Evolutionary conservation across 2,797 vertebrate species (phyloP).

Genomic region (Vipera ursinii): DNA sequence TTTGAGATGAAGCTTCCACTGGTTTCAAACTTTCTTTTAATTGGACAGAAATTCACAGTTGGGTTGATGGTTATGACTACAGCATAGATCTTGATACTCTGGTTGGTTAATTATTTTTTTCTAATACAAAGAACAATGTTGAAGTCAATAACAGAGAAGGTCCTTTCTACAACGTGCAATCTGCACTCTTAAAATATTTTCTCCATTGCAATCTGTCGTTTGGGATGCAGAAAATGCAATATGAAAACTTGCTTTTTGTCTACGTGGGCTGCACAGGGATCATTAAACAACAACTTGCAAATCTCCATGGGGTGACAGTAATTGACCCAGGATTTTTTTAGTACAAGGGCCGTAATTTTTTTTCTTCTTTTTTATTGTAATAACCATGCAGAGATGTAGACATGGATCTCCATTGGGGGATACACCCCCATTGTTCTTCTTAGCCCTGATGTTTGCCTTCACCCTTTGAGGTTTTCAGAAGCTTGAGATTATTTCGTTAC

Average conservation of each 20-base stretch:
- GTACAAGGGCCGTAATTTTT: constrained; percentile 41
- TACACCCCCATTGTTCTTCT: constrained; percentile 65
- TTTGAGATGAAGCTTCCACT: not conserved
- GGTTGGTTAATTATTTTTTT: not conserved
- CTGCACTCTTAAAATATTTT: constrained; percentile 23
- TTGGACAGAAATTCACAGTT: not conserved
- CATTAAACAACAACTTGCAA: constrained; percentile 44
- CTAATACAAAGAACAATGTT: not conserved
- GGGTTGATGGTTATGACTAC: not conserved
- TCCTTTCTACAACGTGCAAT: not conserved
- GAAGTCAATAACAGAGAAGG: not conserved
- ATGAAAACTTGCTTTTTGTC: constrained; percentile 52
- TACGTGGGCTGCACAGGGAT: constrained; percentile 44
- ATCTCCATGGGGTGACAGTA: constrained; percentile 67
- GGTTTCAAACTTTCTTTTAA: not conserved
- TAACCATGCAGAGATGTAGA: constrained; percentile 58
- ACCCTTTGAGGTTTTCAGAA: constrained; percentile 71
- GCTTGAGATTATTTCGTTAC: constrained; percentile 69
- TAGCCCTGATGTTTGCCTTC: constrained; percentile 66
- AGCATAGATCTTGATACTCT: not conserved
- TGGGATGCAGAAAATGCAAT: constrained; percentile 45
- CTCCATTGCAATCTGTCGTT: constrained; percentile 36
- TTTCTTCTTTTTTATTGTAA: constrained; percentile 49
- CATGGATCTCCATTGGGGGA: constrained; percentile 54
- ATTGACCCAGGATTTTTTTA: constrained; percentile 68